Conservation (phyloP, 2,888 invertebrate species). For the Onthophagus sagittarius region DNA sequence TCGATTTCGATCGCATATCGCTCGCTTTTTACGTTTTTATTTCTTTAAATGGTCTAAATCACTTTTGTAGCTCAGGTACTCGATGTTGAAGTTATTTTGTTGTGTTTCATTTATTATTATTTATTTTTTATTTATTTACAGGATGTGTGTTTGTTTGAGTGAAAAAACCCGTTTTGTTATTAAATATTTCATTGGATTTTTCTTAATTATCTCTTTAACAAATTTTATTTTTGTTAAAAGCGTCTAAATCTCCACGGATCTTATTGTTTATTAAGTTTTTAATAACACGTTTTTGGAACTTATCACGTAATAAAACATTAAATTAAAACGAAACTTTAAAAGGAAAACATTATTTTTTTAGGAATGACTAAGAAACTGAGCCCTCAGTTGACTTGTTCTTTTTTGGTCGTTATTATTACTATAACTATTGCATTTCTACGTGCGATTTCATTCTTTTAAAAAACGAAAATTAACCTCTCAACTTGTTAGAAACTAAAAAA, state of each 20-base stretch:
- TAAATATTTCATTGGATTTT: neutral
- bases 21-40: conserved; percentile 7
- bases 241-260: neutral
- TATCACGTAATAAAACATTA: neutral
- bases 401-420: too few relatives aligned
- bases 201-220: conserved; percentile 4
- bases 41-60: conserved; percentile 3
- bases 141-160: neutral
- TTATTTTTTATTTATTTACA: conserved; percentile 6
- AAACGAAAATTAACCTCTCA: too few relatives aligned
- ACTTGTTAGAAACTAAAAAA: too few relatives aligned
- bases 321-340: too few relatives aligned
- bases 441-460: too few relatives aligned
- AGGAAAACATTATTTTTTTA: too few relatives aligned
- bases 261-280: neutral
- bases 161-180: neutral
- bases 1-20: conserved; percentile 16
- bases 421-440: neutral
- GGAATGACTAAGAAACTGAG: too few relatives aligned
- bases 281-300: neutral
- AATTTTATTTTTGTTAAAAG: neutral
- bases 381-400: too few relatives aligned
- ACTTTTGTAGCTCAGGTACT: conserved; percentile 6
- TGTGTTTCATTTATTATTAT: neutral
- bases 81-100: conserved; percentile 20